Percentiles rank a stretch among this genome's conserved stretches.
phyloP scores from a whole-genome alignment of 2,888 invertebrate species.

The Dicycla oo region DNA sequence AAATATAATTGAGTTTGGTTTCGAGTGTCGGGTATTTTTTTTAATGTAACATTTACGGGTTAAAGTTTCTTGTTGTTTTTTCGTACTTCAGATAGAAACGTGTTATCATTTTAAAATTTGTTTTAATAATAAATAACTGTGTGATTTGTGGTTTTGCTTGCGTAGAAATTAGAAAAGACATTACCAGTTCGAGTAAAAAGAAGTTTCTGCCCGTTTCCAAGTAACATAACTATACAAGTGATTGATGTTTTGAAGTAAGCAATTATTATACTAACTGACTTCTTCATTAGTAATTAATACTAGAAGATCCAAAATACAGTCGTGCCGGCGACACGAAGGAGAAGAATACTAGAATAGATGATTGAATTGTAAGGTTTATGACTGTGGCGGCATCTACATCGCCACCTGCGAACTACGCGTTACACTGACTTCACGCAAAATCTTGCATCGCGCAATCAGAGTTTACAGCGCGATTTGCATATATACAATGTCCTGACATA shows the following conservation, averaged over 20 bases:
- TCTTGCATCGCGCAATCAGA: too few relatives aligned
- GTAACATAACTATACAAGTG: not conserved
- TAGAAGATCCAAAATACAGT: too few relatives aligned
- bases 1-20: slow-evolving; percentile 26
- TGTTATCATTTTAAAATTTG: too few relatives aligned
- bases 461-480: too few relatives aligned
- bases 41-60: not conserved
- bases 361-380: not conserved
- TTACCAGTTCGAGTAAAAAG: not conserved
- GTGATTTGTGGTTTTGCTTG: not conserved
- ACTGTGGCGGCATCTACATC: too few relatives aligned
- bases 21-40: not conserved
- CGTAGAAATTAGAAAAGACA: not conserved
- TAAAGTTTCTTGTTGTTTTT: not conserved
- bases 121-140: not conserved
- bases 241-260: not conserved
- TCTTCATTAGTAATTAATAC: not conserved
- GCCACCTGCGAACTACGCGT: too few relatives aligned
- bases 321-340: too few relatives aligned
- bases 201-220: not conserved
- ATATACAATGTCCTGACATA: too few relatives aligned
- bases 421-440: too few relatives aligned
- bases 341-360: too few relatives aligned
- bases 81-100: not conserved
- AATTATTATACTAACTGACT: not conserved